A percentile compares a stretch with the other conserved stretches of the same genome.
These are phyloP conservation scores for Ophion ventricosus DNA, from an alignment of 2,888 invertebrate genomes.

Conservation along the genomic window DNA sequence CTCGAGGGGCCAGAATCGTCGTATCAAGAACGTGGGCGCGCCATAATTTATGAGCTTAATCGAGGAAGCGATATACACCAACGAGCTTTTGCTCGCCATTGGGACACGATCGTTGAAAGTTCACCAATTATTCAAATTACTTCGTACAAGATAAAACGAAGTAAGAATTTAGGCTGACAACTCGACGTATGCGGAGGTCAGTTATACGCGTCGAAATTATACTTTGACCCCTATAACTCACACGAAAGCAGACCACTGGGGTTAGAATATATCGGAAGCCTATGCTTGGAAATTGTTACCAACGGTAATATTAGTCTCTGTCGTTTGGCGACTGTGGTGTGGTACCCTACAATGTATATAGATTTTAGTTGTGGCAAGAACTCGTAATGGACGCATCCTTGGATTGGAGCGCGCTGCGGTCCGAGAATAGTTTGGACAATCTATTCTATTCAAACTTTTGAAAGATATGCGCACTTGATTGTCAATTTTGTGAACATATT, in stretches of 20 bases:
- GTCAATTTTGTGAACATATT: too few species aligned
- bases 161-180: neutral
- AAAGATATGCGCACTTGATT: neutral
- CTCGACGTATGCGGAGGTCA: neutral
- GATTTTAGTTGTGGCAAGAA: neutral
- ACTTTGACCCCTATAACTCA: conserved; percentile 5
- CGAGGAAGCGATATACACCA: conserved; percentile 24
- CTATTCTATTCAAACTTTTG: neutral
- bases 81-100: conserved; percentile 24
- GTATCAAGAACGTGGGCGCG: conserved; percentile 13
- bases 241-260: neutral
- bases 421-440: conserved; percentile 12
- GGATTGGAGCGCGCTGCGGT: neutral
- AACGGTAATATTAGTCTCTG: neutral
- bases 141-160: neutral
- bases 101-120: conserved; percentile 15
- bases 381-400: conserved; percentile 4
- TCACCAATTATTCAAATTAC: conserved; percentile 50
- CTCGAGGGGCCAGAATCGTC: neutral
- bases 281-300: conserved; percentile 24
- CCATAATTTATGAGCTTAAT: conserved; percentile 54
- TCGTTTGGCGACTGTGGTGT: conserved; percentile 2
- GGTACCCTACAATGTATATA: neutral
- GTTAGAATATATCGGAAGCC: conserved; percentile 2
- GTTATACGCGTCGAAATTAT: neutral